A percentile compares a stretch with the other conserved stretches of the same genome.
These are phyloP conservation scores for Theonella swinhoei DNA, from an alignment of 37 sponge, comb jelly and placozoan species.

Conservation along the genomic window DNA sequence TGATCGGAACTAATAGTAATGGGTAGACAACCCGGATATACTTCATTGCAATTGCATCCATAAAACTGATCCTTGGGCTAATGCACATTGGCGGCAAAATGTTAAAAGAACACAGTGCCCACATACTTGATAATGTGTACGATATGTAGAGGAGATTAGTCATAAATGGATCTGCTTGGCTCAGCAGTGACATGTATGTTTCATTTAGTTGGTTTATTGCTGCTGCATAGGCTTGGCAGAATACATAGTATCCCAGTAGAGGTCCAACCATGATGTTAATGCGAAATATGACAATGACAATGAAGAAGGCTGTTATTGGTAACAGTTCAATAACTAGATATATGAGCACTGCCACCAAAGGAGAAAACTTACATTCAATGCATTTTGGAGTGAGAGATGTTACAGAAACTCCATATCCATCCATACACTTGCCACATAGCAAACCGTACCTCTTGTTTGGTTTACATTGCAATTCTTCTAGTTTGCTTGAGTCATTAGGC, in stretches of 20 bases:
- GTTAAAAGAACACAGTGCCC: not conserved
- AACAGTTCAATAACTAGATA: not conserved
- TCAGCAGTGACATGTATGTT: not conserved
- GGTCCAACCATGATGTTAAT: not conserved
- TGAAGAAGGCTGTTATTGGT: not conserved
- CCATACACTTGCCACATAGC: not conserved
- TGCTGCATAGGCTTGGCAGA: not conserved
- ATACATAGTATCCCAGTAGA: not conserved
- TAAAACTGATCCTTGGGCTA: not conserved
- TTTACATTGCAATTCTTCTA: not conserved
- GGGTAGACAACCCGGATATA: constrained; percentile 11
- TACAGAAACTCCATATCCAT: not conserved
- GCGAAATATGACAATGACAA: not conserved
- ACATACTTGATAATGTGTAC: not conserved
- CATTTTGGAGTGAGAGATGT: not conserved
- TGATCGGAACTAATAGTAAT: not conserved
- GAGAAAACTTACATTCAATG: not conserved
- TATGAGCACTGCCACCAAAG: not conserved
- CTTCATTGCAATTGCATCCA: constrained; percentile 2
- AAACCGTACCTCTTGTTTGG: not conserved
- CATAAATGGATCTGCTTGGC: not conserved
- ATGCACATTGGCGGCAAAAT: not conserved
- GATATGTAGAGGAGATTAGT: not conserved
- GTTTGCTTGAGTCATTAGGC: not conserved
- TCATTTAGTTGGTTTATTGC: not conserved